Conservation (phyloP, 2,797 vertebrate species). For the Antrozous pallidus region DNA sequence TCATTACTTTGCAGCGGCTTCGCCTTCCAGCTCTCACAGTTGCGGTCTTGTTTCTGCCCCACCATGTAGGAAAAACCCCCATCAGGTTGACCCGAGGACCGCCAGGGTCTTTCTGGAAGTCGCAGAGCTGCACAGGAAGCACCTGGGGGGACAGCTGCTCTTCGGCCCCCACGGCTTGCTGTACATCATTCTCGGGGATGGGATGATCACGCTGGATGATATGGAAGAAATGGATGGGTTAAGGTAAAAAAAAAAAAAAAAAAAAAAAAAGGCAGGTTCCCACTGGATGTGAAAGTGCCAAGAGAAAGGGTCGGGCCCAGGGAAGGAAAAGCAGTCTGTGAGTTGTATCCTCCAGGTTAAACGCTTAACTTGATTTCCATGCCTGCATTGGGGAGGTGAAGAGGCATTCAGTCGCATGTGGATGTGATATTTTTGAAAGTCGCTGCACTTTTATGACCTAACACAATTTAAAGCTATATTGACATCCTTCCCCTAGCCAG, state of each 20-base stretch:
- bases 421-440: background rate
- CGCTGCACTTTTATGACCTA: background rate
- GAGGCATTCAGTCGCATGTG: background rate
- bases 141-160: slow-evolving; percentile 95
- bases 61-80: slow-evolving; percentile 92
- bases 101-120: slow-evolving; percentile 95
- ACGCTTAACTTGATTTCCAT: background rate
- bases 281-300: background rate
- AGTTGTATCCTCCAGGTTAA: background rate
- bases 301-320: background rate
- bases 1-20: background rate
- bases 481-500: too few relatives aligned
- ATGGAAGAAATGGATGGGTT: slow-evolving; percentile 99
- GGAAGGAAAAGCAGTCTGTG: background rate
- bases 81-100: slow-evolving; percentile 93
- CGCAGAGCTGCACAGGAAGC: slow-evolving; percentile 96
- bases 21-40: background rate
- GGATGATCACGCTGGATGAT: slow-evolving; percentile 98
- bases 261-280: background rate
- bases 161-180: slow-evolving; percentile 94
- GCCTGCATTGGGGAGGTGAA: background rate
- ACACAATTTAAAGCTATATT: background rate
- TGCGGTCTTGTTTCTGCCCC: background rate
- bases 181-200: slow-evolving; percentile 96
- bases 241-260: slow-evolving; percentile 86